phyloP scores from a whole-genome alignment of 2,797 vertebrate species.

The Cyprinella venusta region DNA sequence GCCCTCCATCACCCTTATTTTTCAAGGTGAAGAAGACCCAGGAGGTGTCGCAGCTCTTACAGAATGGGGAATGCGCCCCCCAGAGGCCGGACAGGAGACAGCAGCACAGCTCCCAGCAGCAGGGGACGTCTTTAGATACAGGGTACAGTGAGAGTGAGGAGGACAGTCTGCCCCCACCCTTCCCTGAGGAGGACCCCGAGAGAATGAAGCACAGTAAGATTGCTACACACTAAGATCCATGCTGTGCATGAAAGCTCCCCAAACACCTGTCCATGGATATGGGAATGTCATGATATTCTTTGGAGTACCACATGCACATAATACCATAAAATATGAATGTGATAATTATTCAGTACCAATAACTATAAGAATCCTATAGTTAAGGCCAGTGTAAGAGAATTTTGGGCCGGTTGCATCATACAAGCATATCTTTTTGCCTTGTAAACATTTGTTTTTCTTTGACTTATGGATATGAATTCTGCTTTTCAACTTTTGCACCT shows the following conservation, averaged over 20 bases:
- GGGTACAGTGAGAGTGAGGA: slow-evolving; percentile 78
- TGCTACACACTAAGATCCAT: slow-evolving; percentile 38
- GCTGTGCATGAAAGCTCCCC: background rate
- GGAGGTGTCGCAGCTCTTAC: slow-evolving; percentile 75
- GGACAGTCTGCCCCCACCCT: slow-evolving; percentile 72
- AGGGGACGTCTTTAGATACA: slow-evolving; percentile 66
- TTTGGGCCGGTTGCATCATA: background rate
- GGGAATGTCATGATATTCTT: background rate
- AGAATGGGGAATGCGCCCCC: slow-evolving; percentile 84
- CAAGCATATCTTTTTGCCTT: background rate
- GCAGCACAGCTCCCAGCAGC: slow-evolving; percentile 56
- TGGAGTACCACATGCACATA: background rate
- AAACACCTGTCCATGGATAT: background rate
- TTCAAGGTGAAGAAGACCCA: slow-evolving; percentile 85
- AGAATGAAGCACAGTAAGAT: slow-evolving; percentile 97
- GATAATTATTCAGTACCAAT: background rate
- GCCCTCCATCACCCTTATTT: slow-evolving; percentile 81
- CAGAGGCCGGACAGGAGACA: slow-evolving; percentile 77
- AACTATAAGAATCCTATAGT: background rate
- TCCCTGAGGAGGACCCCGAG: slow-evolving; percentile 89
- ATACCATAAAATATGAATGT: background rate
- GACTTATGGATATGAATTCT: background rate
- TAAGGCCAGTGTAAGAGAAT: background rate
- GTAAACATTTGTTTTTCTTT: too few relatives aligned
- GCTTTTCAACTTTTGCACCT: background rate